Evolutionary conservation across 2,888 invertebrate genomes (phyloP), one percentile per base, ranked within the genome.

Genomic region (Caenorhabditis angaria): DNA sequence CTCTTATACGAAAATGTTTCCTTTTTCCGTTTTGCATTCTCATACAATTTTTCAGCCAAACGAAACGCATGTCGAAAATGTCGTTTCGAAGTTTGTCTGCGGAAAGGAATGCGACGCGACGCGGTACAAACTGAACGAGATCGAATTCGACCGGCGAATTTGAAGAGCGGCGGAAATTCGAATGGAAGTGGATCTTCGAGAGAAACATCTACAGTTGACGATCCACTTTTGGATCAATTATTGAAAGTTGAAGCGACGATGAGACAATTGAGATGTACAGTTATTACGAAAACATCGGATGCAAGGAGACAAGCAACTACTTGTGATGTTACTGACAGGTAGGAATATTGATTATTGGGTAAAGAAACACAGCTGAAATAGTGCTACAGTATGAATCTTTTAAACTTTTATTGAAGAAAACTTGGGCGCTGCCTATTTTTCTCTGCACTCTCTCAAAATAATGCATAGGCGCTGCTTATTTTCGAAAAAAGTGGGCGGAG

Each of bases 251-350:
- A 83, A 60, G 76, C 76, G 10, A 63, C 73, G 6, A 76, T 76
- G 47, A 60, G 77, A 12, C 78, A 78, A 50, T 58, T 83, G 29
- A 60, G 83, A 61, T 70, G 48, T 27, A 75, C 76, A n/a, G 81
- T 81, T 5, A 81, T 81, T 58, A 81, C 81, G 18, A 76, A 77
- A 57, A 84, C 84, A 6, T 74, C 80, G 28, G 83, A 84, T 65
- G 84, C 80, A 3, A 65, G 82, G 22, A 76, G 77, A 59, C 75
- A 75, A 51, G 78, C 78, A 6, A 78, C 78, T n/a, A 35, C 75
- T 14, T 93, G 94, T 88, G 97, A 97, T 89, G 94, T 99, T 22
- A 95, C 96, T 87, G 96, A 97, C 88, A 80, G 96, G 84, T 81
- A 10, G 80, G 76, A 22, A 14, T 10, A 48, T 35, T 6, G 8